Evolutionary conservation across 2,113 vertebrate species (phyloP).

Genomic region (Ageneiosus marmoratus): DNA sequence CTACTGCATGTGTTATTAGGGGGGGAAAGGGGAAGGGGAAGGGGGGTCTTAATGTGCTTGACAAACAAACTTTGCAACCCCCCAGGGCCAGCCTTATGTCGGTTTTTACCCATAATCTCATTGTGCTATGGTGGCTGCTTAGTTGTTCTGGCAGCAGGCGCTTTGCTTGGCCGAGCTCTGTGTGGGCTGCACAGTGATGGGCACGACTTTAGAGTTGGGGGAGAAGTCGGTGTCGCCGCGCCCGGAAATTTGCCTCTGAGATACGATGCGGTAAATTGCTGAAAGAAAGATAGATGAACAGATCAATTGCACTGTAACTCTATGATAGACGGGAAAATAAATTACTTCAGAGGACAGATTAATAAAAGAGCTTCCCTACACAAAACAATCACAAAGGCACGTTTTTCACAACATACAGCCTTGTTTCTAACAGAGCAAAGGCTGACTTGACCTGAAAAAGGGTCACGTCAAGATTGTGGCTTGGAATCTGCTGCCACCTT

Average conservation of each 20-base stretch:
- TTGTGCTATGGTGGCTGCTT: conserved; percentile 58
- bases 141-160: conserved; percentile 86
- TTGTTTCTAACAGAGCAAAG: conserved; percentile 37
- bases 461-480: conserved; percentile 13
- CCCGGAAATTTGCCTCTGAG: conserved; percentile 82
- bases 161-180: conserved; percentile 74
- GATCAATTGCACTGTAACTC: too few species aligned
- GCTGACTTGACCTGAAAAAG: conserved; percentile 50
- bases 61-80: conserved; percentile 31
- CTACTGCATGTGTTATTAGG: conserved; percentile 45
- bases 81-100: conserved; percentile 36
- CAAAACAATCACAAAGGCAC: not conserved
- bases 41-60: conserved; percentile 27
- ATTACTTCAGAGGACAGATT: not conserved
- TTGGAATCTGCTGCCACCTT: conserved; percentile 71
- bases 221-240: conserved; percentile 75
- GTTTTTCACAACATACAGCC: not conserved
- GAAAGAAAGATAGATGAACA: conserved; percentile 36
- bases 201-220: conserved; percentile 79
- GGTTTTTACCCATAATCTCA: conserved; percentile 46
- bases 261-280: conserved; percentile 88
- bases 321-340: conserved; percentile 6
- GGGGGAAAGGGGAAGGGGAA: not conserved
- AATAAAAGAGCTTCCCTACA: not conserved
- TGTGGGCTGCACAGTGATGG: conserved; percentile 85